Evolutionary conservation across 1,140 invertebrate genomes (phyloP).

Genomic region (Drosophila fuyamai): DNA sequence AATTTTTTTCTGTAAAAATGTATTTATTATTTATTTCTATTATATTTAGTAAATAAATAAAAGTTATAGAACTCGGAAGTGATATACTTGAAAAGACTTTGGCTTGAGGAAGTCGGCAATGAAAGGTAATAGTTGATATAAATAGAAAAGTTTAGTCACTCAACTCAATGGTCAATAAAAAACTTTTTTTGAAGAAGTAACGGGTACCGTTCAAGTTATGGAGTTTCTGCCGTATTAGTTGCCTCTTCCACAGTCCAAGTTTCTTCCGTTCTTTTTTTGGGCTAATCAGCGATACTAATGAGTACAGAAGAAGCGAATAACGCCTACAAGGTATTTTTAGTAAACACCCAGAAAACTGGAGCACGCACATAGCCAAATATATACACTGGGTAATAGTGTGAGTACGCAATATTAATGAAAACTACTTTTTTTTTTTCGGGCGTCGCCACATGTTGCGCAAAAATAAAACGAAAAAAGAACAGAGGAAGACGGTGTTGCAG

Average conservation of each 20-base stretch:
- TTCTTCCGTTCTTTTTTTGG: conserved; percentile 26
- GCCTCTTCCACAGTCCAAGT: neutral
- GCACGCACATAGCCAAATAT: conserved; percentile 33
- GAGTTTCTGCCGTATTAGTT: neutral
- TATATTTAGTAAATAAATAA: no score
- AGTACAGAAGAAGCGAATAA: conserved; percentile 42
- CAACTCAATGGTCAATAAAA: no score
- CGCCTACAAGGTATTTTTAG: conserved; percentile 78
- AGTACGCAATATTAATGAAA: conserved; percentile 25
- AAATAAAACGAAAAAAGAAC: conserved; percentile 1
- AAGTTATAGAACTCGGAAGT: no score
- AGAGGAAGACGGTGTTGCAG: neutral
- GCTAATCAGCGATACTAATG: conserved; percentile 67
- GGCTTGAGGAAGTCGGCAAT: no score
- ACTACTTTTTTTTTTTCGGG: conserved; percentile 21
- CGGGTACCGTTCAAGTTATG: neutral
- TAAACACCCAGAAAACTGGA: conserved; percentile 57
- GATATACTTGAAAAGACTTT: no score
- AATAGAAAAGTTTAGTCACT: no score
- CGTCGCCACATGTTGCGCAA: conserved; percentile 61
- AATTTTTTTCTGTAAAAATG: no score
- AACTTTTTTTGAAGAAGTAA: no score
- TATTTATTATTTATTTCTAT: neutral
- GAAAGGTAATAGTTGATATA: neutral
- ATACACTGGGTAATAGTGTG: conserved; percentile 13